A percentile compares a stretch with the other conserved stretches of the same genome.
These are phyloP conservation scores for Poeciliopsis occidentalis DNA, from an alignment of 2,113 vertebrate genomes.

Conservation along the genomic window DNA sequence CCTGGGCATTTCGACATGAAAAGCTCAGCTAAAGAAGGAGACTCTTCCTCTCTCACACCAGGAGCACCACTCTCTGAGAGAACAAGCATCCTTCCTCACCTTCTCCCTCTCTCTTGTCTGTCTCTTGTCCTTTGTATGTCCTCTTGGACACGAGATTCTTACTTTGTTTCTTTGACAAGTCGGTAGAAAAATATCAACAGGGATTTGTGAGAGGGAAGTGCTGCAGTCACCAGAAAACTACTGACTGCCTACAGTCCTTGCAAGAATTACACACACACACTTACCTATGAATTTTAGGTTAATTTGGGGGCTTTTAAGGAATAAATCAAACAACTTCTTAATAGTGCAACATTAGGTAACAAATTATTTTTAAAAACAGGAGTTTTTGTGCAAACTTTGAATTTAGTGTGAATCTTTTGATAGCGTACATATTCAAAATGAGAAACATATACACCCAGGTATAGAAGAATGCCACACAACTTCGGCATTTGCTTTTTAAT, in stretches of 20 bases:
- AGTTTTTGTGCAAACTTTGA: neutral
- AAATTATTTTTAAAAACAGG: neutral
- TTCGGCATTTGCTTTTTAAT: too few species aligned
- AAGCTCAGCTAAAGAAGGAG: conserved; percentile 56
- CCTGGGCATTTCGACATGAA: conserved; percentile 49
- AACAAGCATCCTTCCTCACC: conserved; percentile 34
- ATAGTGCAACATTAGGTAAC: neutral
- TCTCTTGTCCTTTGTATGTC: conserved; percentile 16
- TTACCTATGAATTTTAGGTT: neutral
- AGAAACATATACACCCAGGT: too few species aligned
- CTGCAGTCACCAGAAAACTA: neutral
- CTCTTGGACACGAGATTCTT: conserved; percentile 6
- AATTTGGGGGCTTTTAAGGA: neutral
- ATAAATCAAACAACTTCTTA: neutral
- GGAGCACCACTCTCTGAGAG: conserved; percentile 55
- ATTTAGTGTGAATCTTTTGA: neutral
- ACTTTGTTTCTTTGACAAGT: neutral
- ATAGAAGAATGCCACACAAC: too few species aligned
- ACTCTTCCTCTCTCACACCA: conserved; percentile 64
- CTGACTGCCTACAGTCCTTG: neutral
- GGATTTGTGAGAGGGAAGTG: neutral
- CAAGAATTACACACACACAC: neutral
- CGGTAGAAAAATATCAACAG: neutral
- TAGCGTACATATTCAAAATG: too few species aligned
- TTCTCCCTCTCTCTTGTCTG: conserved; percentile 10